Evolutionary conservation across 1,140 invertebrate genomes (phyloP).

Genomic region (Dendrolimus punctatus): DNA sequence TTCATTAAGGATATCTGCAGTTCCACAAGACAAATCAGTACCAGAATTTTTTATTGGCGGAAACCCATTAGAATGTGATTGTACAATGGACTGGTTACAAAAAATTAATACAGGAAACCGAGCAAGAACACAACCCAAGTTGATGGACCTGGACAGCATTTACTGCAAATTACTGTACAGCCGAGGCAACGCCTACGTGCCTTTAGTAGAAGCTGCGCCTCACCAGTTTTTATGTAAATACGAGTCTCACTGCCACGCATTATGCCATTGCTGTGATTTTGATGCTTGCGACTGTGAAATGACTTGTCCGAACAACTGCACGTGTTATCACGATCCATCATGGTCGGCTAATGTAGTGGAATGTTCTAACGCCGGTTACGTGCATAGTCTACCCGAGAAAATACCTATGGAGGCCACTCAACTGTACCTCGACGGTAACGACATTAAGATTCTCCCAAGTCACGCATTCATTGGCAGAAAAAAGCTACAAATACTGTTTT

Average conservation of each 20-base stretch:
- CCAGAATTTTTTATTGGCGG: constrained; percentile 93
- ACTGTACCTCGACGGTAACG: constrained; percentile 91
- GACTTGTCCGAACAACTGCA: constrained; percentile 93
- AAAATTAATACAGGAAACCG: constrained; percentile 85
- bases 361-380: constrained; percentile 84
- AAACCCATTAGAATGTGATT: constrained; percentile 94
- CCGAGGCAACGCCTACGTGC: constrained; percentile 83
- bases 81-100: constrained; percentile 81
- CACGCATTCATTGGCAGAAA: constrained; percentile 94
- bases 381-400: constrained; percentile 81
- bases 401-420: constrained; percentile 95
- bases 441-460: constrained; percentile 82
- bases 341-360: constrained; percentile 95
- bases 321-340: constrained; percentile 93
- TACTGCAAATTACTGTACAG: constrained; percentile 91
- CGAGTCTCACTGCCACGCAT: constrained; percentile 89
- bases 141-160: constrained; percentile 91
- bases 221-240: constrained; percentile 94
- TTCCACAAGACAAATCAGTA: constrained; percentile 81
- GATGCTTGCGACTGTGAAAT: constrained; percentile 96
- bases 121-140: constrained; percentile 85
- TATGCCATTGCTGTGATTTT: constrained; percentile 95
- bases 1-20: constrained; percentile 86
- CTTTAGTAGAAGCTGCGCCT: constrained; percentile 86
- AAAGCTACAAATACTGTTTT: constrained; percentile 84